These are phyloP conservation scores for Danio aesculapii DNA, from an alignment of 2,797 vertebrate genomes.

Conservation along the genomic window DNA sequence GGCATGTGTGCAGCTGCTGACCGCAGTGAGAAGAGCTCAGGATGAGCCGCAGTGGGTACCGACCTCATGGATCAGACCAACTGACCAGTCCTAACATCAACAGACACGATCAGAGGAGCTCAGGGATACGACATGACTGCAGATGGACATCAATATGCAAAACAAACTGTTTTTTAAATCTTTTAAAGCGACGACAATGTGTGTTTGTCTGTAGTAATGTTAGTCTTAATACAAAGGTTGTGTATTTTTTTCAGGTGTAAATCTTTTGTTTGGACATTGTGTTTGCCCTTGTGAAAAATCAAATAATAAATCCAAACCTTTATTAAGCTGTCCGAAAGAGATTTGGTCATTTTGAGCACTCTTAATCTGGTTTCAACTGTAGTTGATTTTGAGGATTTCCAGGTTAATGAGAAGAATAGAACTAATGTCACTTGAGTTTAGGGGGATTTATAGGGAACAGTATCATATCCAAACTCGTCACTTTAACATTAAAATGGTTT, in stretches of 20 bases:
- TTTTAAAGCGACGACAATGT: neutral
- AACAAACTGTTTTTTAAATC: neutral
- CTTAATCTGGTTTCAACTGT: conserved; percentile 15
- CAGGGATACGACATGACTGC: neutral
- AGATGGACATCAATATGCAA: neutral
- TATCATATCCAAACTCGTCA: neutral
- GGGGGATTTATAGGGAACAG: neutral
- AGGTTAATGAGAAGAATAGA: neutral
- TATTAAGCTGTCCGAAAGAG: neutral
- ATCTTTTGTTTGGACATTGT: neutral
- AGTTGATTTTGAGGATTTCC: neutral
- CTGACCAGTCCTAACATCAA: conserved; percentile 69
- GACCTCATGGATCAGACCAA: conserved; percentile 87
- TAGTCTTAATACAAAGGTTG: neutral
- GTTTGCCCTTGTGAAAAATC: conserved; percentile 1
- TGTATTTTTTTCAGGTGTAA: conserved; percentile 11
- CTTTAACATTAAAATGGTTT: too few species aligned
- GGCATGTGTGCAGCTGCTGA: conserved; percentile 83
- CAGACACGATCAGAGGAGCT: neutral
- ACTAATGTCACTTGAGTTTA: neutral
- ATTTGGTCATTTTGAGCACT: neutral
- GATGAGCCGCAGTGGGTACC: conserved; percentile 95
- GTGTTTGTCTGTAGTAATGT: neutral
- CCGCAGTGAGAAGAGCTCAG: conserved; percentile 82
- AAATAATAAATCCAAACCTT: neutral